Percentiles rank a stretch among this genome's conserved stretches.
Conservation (phyloP, 2,113 vertebrate species). For the Mirza zaza region DNA sequence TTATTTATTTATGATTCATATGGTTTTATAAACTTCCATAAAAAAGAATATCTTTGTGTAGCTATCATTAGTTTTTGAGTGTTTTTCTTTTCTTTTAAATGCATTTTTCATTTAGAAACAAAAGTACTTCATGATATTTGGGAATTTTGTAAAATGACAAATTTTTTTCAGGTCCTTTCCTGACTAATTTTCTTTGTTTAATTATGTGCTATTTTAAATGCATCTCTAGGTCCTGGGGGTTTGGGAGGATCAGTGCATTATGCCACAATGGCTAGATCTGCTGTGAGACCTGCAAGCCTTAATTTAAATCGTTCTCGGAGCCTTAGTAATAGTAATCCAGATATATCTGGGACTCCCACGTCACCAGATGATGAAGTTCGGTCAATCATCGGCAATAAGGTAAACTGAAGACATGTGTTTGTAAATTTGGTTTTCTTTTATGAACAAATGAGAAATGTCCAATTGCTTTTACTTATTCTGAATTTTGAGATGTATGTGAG, state of each 20-base stretch:
- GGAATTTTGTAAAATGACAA: not conserved
- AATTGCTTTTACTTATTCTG: slow-evolving; percentile 12
- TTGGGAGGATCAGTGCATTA: slow-evolving; percentile 97
- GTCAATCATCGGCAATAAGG: slow-evolving; percentile 98
- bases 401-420: slow-evolving; percentile 69
- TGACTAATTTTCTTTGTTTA: not conserved
- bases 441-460: not conserved
- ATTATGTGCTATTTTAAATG: not conserved
- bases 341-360: slow-evolving; percentile 97
- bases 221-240: slow-evolving; percentile 90
- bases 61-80: not conserved
- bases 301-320: slow-evolving; percentile 97
- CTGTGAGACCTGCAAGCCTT: slow-evolving; percentile 95
- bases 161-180: not conserved
- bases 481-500: slow-evolving; percentile 27
- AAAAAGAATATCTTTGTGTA: not conserved
- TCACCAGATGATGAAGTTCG: slow-evolving; percentile 98
- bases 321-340: slow-evolving; percentile 99
- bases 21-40: not conserved
- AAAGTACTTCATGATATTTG: not conserved
- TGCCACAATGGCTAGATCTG: slow-evolving; percentile 97
- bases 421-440: not conserved
- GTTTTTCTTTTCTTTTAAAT: not conserved
- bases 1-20: not conserved
- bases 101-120: slow-evolving; percentile 49